Conservation (phyloP, 2,888 invertebrate genomes). For the Drosophila conformis region DNA sequence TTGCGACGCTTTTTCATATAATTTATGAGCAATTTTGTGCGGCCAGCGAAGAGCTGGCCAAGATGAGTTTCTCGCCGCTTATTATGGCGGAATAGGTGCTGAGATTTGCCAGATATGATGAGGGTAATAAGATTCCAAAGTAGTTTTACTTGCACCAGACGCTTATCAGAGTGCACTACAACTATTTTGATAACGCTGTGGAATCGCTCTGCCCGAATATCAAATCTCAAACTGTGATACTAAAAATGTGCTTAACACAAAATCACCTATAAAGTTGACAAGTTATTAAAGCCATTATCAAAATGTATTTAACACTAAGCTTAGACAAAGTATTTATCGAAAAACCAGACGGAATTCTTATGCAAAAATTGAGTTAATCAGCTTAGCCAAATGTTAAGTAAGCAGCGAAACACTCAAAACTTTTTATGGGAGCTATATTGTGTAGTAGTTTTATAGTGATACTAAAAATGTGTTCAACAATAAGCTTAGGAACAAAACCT, state of each 20-base stretch:
- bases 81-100: background rate
- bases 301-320: background rate
- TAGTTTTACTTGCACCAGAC: background rate
- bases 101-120: conserved; percentile 10
- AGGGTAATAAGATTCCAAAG: background rate
- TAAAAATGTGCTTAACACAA: background rate
- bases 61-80: conserved; percentile 1
- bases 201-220: background rate
- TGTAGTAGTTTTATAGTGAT: background rate
- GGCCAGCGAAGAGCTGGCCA: background rate
- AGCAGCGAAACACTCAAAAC: background rate
- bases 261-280: background rate
- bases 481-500: background rate
- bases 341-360: background rate
- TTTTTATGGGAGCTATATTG: background rate
- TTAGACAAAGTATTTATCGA: no score
- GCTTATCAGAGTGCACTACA: conserved; percentile 19
- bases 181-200: conserved; percentile 39
- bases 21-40: conserved; percentile 74
- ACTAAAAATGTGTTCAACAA: background rate
- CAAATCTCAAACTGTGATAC: background rate
- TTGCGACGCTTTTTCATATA: conserved; percentile 64
- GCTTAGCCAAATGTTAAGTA: background rate
- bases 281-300: background rate
- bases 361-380: background rate